A percentile compares a stretch with the other conserved stretches of the same genome.
Evolutionary conservation across 2,113 vertebrate species (phyloP).

Genomic region (Etheostoma cragini): DNA sequence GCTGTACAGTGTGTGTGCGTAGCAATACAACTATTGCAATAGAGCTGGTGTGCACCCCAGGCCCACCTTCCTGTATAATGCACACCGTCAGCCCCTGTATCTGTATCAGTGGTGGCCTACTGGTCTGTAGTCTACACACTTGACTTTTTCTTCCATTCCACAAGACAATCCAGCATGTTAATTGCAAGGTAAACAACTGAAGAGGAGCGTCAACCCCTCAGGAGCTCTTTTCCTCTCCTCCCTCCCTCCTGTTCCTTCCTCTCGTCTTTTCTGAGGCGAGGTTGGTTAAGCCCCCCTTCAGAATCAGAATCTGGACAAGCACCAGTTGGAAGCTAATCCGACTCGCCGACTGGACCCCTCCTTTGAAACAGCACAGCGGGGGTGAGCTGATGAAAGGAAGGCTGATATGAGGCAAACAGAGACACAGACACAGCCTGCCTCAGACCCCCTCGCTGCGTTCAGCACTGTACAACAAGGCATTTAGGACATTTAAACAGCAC

Average conservation of each 20-base stretch:
- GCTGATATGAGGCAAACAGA: constrained; percentile 77
- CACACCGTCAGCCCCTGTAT: constrained; percentile 33
- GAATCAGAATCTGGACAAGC: constrained; percentile 80
- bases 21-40: constrained; percentile 32
- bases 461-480: constrained; percentile 70
- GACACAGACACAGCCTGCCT: constrained; percentile 61
- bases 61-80: constrained; percentile 26
- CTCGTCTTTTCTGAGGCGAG: constrained; percentile 65
- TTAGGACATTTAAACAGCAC: constrained; percentile 67
- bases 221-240: constrained; percentile 49
- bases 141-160: constrained; percentile 66
- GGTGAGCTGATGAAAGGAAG: constrained; percentile 77
- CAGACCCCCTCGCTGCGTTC: constrained; percentile 67
- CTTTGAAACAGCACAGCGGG: constrained; percentile 76
- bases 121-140: constrained; percentile 55
- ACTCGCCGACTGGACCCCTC: constrained; percentile 76
- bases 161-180: constrained; percentile 65
- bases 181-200: constrained; percentile 79
- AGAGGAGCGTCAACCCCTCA: constrained; percentile 65
- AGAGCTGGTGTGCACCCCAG: constrained; percentile 56
- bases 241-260: constrained; percentile 52
- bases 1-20: constrained; percentile 13
- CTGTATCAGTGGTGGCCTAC: constrained; percentile 47
- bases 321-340: constrained; percentile 82
- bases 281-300: constrained; percentile 74